Percentiles rank a stretch among this genome's conserved stretches.
Evolutionary conservation across 2,888 invertebrate genomes (phyloP).

Genomic region (Beris morrisii): DNA sequence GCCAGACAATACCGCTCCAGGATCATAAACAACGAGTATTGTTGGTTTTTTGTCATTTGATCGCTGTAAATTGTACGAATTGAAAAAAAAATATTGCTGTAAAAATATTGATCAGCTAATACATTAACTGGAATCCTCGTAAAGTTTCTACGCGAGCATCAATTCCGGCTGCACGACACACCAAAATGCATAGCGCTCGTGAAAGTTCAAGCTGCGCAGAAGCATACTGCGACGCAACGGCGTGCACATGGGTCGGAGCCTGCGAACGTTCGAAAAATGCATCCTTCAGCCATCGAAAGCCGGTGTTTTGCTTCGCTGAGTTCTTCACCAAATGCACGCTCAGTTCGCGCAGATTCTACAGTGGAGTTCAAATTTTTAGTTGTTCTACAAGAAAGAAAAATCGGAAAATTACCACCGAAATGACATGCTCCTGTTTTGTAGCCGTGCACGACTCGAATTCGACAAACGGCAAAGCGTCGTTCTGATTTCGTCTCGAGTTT

Average conservation of each 20-base stretch:
- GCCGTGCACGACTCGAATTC: slow-evolving; percentile 85
- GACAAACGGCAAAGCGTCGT: slow-evolving; percentile 73
- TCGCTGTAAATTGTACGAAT: slow-evolving; percentile 61
- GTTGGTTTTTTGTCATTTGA: slow-evolving; percentile 70
- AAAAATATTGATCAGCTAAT: slow-evolving; percentile 47
- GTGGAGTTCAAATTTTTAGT: neutral
- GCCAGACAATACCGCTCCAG: slow-evolving; percentile 82
- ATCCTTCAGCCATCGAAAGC: slow-evolving; percentile 56
- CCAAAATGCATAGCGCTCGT: slow-evolving; percentile 73
- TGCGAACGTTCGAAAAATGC: slow-evolving; percentile 58
- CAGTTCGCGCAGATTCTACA: slow-evolving; percentile 78
- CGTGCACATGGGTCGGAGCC: slow-evolving; percentile 74
- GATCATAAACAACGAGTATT: slow-evolving; percentile 72
- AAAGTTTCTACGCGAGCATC: slow-evolving; percentile 70
- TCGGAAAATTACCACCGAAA: slow-evolving; percentile 68
- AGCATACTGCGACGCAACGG: slow-evolving; percentile 79
- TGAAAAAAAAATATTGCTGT: neutral
- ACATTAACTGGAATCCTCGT: slow-evolving; percentile 80
- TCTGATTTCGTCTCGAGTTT: slow-evolving; percentile 52
- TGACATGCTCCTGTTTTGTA: slow-evolving; percentile 84
- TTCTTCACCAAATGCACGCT: slow-evolving; percentile 80
- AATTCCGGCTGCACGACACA: slow-evolving; percentile 69
- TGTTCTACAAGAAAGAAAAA: neutral
- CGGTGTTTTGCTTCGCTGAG: slow-evolving; percentile 57
- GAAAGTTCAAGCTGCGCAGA: slow-evolving; percentile 80